A percentile compares a stretch with the other conserved stretches of the same genome.
phyloP scores from a whole-genome alignment of 23 tunicate genomes.

The Clavelina lepadiformis region DNA sequence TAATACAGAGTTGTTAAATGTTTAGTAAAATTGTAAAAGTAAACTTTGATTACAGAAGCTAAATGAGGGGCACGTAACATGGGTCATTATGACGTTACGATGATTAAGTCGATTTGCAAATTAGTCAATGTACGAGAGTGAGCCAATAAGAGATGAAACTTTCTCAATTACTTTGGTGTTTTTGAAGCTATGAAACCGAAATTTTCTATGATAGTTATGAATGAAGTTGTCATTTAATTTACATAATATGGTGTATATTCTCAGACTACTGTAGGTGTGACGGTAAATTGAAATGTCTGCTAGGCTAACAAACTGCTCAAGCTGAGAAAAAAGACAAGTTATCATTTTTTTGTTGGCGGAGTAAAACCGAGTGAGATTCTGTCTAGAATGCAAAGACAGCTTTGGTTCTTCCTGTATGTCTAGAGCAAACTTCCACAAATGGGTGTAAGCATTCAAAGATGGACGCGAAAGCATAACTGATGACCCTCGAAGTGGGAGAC shows the following conservation, averaged over 20 bases:
- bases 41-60: no score
- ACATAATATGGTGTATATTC: neutral
- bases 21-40: no score
- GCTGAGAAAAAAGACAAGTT: slow-evolving; percentile 1
- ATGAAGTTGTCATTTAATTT: slow-evolving; percentile 5
- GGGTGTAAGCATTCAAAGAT: slow-evolving; percentile 6
- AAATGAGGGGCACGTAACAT: no score
- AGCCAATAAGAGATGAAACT: slow-evolving; percentile 10
- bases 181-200: neutral
- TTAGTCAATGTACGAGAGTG: neutral
- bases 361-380: slow-evolving; percentile 16
- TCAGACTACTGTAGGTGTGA: slow-evolving; percentile 1
- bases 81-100: no score
- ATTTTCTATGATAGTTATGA: neutral
- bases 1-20: no score
- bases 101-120: neutral
- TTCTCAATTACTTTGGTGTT: neutral
- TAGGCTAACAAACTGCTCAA: slow-evolving; percentile 2
- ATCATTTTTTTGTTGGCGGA: slow-evolving; percentile 2
- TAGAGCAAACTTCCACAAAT: slow-evolving; percentile 6
- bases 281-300: slow-evolving; percentile 3
- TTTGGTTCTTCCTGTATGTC: slow-evolving; percentile 7
- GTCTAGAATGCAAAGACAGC: neutral
- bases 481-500: slow-evolving; percentile 1
- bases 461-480: slow-evolving; percentile 4